Evolutionary conservation across 64 coral and sea anemone genomes (phyloP).

Genomic region (Pocillopora damicornis): DNA sequence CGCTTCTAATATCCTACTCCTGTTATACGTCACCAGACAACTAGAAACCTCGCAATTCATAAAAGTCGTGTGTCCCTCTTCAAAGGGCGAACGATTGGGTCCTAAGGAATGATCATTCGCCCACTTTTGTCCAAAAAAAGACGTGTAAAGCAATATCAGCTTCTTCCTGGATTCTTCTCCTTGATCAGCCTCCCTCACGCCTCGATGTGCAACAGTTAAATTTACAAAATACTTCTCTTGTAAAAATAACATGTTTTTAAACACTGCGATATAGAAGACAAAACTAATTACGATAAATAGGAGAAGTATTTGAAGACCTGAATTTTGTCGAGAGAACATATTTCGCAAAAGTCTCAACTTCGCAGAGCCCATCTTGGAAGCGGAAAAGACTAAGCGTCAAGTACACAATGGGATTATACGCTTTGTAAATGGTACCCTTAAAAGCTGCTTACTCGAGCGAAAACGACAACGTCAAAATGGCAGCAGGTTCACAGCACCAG

Average conservation of each 20-base stretch:
- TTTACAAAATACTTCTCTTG: conserved; percentile 11
- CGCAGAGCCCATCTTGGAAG: neutral
- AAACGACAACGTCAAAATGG: neutral
- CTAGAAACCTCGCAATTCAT: conserved; percentile 16
- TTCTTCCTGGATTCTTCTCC: conserved; percentile 15
- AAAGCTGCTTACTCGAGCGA: neutral
- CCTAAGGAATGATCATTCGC: conserved; percentile 4
- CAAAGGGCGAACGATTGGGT: neutral
- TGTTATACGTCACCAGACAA: conserved; percentile 53
- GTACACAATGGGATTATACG: neutral
- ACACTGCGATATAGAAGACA: conserved; percentile 8
- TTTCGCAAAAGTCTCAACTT: neutral
- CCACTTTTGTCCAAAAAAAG: conserved; percentile 54
- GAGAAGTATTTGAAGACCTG: neutral
- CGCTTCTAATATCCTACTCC: conserved; percentile 6
- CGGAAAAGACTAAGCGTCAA: neutral
- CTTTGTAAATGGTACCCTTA: neutral
- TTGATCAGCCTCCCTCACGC: neutral
- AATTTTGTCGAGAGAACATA: neutral
- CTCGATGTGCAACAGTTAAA: neutral
- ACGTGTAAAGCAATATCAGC: conserved; percentile 54
- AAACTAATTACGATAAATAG: neutral
- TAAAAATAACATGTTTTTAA: conserved; percentile 15
- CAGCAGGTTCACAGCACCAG: neutral
- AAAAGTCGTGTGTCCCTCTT: conserved; percentile 9